These are phyloP conservation scores for Artemisiospiza belli DNA, from an alignment of 2,113 vertebrate genomes.

Conservation along the genomic window DNA sequence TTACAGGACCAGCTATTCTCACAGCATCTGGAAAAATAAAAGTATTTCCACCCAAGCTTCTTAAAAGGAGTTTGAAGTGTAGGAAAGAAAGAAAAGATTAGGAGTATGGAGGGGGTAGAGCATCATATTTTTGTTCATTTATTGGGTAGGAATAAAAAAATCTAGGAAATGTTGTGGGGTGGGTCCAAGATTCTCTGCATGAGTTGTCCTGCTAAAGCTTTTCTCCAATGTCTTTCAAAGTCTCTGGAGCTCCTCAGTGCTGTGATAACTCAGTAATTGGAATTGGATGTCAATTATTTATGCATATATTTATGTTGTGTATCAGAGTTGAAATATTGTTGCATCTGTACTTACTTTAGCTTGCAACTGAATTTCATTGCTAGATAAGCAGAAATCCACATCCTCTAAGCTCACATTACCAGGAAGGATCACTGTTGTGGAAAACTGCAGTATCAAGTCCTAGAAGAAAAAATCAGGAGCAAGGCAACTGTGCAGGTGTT, in stretches of 20 bases:
- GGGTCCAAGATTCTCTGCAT: background rate
- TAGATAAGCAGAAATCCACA: background rate
- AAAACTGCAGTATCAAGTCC: background rate
- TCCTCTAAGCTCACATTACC: background rate
- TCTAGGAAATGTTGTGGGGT: background rate
- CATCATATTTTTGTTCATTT: background rate
- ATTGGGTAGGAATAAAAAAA: background rate
- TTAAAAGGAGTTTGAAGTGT: background rate
- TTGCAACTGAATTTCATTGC: background rate
- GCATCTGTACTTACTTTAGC: background rate
- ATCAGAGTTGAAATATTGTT: background rate
- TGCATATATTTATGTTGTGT: background rate
- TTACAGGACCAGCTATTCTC: conserved; percentile 19
- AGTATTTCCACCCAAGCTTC: background rate
- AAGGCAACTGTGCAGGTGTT: background rate
- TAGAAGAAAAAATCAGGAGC: background rate
- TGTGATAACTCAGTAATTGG: background rate
- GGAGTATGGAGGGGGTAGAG: background rate
- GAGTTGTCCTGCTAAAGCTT: background rate
- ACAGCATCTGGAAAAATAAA: background rate
- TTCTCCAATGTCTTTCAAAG: background rate
- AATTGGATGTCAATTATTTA: background rate
- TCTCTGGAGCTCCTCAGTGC: background rate
- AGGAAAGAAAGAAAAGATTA: background rate
- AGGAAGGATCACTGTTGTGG: background rate